A percentile compares a stretch with the other conserved stretches of the same genome.
Conservation (phyloP, 2,888 invertebrate species). For the Dinocampus coccinellae region DNA sequence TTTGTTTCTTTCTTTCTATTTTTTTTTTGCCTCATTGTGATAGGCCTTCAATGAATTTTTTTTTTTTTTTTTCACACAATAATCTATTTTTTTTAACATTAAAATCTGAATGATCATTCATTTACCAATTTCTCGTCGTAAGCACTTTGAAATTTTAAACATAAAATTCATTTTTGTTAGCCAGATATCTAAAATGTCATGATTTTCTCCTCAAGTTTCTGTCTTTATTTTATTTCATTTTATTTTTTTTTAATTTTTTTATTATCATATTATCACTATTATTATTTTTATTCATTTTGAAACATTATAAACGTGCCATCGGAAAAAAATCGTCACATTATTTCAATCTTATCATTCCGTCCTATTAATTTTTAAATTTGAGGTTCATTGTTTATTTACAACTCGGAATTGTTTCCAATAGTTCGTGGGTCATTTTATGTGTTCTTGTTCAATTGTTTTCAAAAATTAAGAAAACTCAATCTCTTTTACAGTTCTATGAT, state of each 20-base stretch:
- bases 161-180: conserved; percentile 28
- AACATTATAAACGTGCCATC: conserved; percentile 37
- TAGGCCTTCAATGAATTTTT: conserved; percentile 45
- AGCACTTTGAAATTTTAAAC: conserved; percentile 16
- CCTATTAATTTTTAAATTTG: conserved; percentile 6
- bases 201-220: conserved; percentile 36
- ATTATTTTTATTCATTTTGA: conserved; percentile 23
- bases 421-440: conserved; percentile 24
- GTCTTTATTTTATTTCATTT: conserved; percentile 36
- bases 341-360: conserved; percentile 39
- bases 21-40: conserved; percentile 22
- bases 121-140: conserved; percentile 1
- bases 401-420: conserved; percentile 41
- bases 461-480: background rate
- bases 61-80: conserved; percentile 33
- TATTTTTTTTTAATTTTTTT: background rate
- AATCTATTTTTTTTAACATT: background rate
- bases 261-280: background rate
- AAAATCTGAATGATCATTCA: conserved; percentile 28
- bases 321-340: conserved; percentile 33
- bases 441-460: background rate
- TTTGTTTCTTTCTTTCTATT: conserved; percentile 27
- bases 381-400: conserved; percentile 47
- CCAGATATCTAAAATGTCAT: conserved; percentile 37
- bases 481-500: background rate